Evolutionary conservation across 2,797 vertebrate species (phyloP).

Genomic region (Neoniphon sammara): DNA sequence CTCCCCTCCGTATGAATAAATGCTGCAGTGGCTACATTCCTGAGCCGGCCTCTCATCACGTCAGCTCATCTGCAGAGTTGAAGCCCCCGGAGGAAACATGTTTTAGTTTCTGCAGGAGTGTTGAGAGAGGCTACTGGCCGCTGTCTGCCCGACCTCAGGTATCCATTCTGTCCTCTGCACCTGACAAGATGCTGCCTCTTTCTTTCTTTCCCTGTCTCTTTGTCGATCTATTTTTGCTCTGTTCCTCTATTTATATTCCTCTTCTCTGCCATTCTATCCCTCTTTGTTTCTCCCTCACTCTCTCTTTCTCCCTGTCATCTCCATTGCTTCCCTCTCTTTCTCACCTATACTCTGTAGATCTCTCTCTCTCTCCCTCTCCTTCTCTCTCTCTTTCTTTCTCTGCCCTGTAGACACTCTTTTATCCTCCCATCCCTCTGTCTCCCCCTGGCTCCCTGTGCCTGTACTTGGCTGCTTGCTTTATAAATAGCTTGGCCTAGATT

Average conservation of each 20-base stretch:
- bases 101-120: constrained; percentile 10
- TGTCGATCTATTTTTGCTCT: constrained; percentile 28
- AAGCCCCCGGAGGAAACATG: constrained; percentile 27
- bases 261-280: constrained; percentile 27
- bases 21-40: constrained; percentile 6
- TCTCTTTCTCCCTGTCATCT: constrained; percentile 35
- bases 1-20: constrained; percentile 20
- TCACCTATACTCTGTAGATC: constrained; percentile 63
- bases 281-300: constrained; percentile 23
- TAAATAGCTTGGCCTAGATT: constrained; percentile 89
- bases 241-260: constrained; percentile 36
- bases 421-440: constrained; percentile 72
- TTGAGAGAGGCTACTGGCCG: constrained; percentile 11
- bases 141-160: constrained; percentile 26
- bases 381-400: constrained; percentile 64
- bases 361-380: constrained; percentile 48
- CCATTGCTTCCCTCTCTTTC: constrained; percentile 34
- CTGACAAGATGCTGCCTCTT: constrained; percentile 27
- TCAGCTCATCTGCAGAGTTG: constrained; percentile 16
- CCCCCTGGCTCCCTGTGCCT: constrained; percentile 67
- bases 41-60: constrained; percentile 15
- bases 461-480: constrained; percentile 79
- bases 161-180: constrained; percentile 39
- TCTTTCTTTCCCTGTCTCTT: constrained; percentile 8
- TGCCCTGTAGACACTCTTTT: constrained; percentile 70